Percentiles rank a stretch among this genome's conserved stretches.
Evolutionary conservation across 2,113 vertebrate genomes (phyloP).

Genomic region (Epinephelus moara): DNA sequence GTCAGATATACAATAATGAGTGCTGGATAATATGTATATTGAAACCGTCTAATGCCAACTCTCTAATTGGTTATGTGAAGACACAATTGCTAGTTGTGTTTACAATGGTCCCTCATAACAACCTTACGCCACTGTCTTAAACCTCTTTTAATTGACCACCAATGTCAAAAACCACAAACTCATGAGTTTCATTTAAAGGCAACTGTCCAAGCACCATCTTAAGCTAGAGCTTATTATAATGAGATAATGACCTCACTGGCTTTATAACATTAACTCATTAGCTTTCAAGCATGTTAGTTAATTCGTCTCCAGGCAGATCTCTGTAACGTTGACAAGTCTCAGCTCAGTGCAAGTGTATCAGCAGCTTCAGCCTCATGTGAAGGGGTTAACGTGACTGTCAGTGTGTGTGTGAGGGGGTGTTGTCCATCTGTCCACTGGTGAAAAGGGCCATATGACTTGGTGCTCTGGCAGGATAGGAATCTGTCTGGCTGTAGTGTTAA

Average conservation of each 20-base stretch:
- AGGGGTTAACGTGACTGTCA: constrained; percentile 29
- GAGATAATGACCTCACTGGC: constrained; percentile 6
- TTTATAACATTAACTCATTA: constrained; percentile 1
- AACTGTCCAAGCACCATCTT: background rate
- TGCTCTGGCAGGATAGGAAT: constrained; percentile 38
- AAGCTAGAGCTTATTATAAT: background rate
- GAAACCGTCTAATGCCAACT: no score
- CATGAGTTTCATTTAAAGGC: background rate
- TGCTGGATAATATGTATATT: no score
- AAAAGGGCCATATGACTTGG: constrained; percentile 31
- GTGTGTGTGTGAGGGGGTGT: background rate
- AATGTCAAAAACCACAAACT: no score
- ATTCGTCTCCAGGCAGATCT: constrained; percentile 8
- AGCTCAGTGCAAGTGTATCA: constrained; percentile 6
- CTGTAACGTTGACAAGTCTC: background rate
- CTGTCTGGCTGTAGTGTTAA: constrained; percentile 39
- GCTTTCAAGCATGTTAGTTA: background rate
- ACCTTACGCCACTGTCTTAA: background rate
- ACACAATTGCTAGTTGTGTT: no score
- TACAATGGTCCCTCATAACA: no score
- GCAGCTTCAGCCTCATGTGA: constrained; percentile 15
- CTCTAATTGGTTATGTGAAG: no score
- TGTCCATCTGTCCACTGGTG: constrained; percentile 55
- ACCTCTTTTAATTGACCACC: no score
- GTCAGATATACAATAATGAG: no score